A percentile compares a stretch with the other conserved stretches of the same genome.
These are phyloP conservation scores for Cordilura impudica DNA, from an alignment of 2,888 invertebrate species.

Conservation along the genomic window DNA sequence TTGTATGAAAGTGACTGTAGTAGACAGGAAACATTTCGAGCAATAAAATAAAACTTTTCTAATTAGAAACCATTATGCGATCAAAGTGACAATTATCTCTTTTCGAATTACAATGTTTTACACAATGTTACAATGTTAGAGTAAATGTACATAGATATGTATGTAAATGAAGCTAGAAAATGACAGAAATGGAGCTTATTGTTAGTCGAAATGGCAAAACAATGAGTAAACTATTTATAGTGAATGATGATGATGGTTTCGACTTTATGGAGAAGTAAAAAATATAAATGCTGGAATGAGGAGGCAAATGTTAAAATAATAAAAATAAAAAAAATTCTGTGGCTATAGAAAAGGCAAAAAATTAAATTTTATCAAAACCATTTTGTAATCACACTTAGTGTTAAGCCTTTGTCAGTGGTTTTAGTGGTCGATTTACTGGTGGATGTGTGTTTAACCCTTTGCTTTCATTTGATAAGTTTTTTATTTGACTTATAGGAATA, in stretches of 20 bases:
- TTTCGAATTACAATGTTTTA: constrained; percentile 24
- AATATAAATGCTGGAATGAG: background rate
- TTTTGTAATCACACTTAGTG: constrained; percentile 4
- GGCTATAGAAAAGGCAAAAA: constrained; percentile 16
- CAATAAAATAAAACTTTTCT: constrained; percentile 70
- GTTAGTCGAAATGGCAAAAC: background rate
- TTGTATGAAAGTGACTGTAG: background rate
- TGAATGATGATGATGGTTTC: background rate
- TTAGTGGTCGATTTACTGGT: constrained; percentile 22
- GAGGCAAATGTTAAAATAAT: constrained; percentile 27
- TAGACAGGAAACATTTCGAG: constrained; percentile 60
- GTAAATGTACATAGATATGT: too few relatives aligned
- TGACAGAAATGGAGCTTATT: background rate
- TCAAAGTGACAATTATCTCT: constrained; percentile 73
- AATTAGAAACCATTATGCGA: constrained; percentile 76
- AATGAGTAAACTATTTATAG: background rate
- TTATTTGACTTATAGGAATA: too few relatives aligned
- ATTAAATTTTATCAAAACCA: constrained; percentile 18
- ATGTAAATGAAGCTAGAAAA: background rate
- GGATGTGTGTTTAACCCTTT: too few relatives aligned
- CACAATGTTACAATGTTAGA: background rate
- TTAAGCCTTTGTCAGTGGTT: constrained; percentile 11
- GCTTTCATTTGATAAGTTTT: too few relatives aligned
- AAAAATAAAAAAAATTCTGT: constrained; percentile 33
- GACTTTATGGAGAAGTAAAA: too few relatives aligned